Evolutionary conservation across 2,888 invertebrate species (phyloP).

Genomic region (Sinodicranocentrus sp.): DNA sequence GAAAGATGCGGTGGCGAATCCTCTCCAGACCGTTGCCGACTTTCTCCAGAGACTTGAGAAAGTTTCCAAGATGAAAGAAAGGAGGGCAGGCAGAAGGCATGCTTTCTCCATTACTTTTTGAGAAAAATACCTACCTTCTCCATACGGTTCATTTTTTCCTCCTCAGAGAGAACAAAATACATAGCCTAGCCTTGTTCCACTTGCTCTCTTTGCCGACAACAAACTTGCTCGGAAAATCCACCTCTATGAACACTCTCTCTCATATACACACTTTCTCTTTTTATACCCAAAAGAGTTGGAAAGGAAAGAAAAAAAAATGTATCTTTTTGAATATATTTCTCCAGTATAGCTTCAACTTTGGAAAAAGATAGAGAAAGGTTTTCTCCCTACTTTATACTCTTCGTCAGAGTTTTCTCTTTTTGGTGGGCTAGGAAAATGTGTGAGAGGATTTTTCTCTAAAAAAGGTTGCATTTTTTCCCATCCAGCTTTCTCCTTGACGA

Average conservation of each 20-base stretch:
- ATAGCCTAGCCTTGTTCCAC: background rate
- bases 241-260: background rate
- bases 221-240: background rate
- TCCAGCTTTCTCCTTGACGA: too few species aligned
- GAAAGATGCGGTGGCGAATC: too few species aligned
- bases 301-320: background rate
- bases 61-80: slow-evolving; percentile 38
- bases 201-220: background rate
- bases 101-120: too few species aligned
- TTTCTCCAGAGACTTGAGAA: slow-evolving; percentile 59
- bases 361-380: background rate
- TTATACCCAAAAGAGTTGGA: too few species aligned
- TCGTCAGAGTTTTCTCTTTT: background rate
- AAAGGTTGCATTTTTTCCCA: too few species aligned
- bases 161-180: slow-evolving; percentile 22
- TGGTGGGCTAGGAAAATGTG: background rate
- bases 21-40: slow-evolving; percentile 37
- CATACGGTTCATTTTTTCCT: too few species aligned
- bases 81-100: slow-evolving; percentile 9
- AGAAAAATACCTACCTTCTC: too few species aligned
- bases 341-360: too few species aligned
- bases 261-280: too few species aligned
- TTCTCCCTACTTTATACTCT: background rate
- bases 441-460: too few species aligned
- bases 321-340: background rate